These are phyloP conservation scores for Calameuta filiformis DNA, from an alignment of 2,888 invertebrate genomes.

Conservation along the genomic window DNA sequence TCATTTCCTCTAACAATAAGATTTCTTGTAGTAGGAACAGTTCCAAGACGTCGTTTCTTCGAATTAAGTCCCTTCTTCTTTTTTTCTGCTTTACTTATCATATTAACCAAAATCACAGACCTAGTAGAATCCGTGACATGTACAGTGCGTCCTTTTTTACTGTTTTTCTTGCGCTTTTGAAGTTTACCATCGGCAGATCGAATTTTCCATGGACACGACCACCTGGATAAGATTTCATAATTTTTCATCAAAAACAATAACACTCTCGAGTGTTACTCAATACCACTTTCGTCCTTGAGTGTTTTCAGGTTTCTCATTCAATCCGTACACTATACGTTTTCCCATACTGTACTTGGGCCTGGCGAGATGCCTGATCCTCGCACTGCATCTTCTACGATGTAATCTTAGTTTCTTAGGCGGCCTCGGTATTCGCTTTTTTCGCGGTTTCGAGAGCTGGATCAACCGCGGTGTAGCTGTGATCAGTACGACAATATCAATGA, in stretches of 20 bases:
- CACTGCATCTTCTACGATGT: background rate
- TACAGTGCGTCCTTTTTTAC: background rate
- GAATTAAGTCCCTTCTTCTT: background rate
- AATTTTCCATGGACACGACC: background rate
- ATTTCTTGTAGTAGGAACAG: background rate
- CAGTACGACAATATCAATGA: background rate
- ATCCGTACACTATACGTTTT: background rate
- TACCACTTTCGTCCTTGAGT: background rate
- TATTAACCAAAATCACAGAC: constrained; percentile 27
- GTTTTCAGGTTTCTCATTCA: background rate
- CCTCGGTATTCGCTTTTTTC: constrained; percentile 4
- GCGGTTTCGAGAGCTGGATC: constrained; percentile 38
- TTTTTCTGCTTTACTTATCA: background rate
- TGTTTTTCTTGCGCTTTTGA: background rate
- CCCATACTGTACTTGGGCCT: constrained; percentile 5
- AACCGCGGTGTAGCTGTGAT: constrained; percentile 34
- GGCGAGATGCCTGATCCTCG: constrained; percentile 15
- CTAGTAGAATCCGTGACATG: constrained; percentile 25
- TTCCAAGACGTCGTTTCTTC: background rate
- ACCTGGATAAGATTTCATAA: background rate
- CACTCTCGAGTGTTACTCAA: background rate
- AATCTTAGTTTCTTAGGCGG: constrained; percentile 1
- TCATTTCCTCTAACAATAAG: background rate
- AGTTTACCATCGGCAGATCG: background rate
- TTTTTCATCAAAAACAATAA: background rate